Base-by-base conservation (phyloP, 2,888 invertebrate genomes). In the Synergus japonicus region DNA sequence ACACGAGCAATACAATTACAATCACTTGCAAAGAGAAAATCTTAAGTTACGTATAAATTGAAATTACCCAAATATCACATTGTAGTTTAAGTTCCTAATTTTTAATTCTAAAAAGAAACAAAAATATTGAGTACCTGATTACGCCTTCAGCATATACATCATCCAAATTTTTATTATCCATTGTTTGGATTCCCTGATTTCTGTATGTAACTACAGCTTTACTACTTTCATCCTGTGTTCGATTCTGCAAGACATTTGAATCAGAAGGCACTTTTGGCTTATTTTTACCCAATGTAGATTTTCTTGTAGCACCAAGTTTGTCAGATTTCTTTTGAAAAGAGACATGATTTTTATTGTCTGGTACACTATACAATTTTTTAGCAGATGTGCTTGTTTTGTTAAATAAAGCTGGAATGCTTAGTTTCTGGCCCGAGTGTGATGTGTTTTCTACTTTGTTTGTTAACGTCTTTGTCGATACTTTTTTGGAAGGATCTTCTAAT, bases 141-240 rank as follows among this genome's bases (percentile, higher is more conserved):
- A 85, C 79, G 58, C 91, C 91, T 77, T 90, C 89, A n/a, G 85
- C 84, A 81, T 89, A 91, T 29, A 90, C 77, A 65, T 82, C 83
- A 43, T 88, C 83, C 7, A 90, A 84, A 65, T 90, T 85, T 29
- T 86, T 84, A 2, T 86, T 76, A 77, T 90, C 88, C 77, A 92
- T 80, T 9, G 92, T 92, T 83, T 92, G 92, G 80, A 90, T 89
- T 44, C 89, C 89, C 83, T 89, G 89, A 85, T 82, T 90, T 79
- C 84, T 89, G 64, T 84, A 87, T 58, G 81, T 86, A 3, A 80
- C 49, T 76, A 79, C 73, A 63, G 76, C 73, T 43, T 43, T 76
- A 22, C 79, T 77, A 8, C 77, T 60, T 12, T 46, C 66, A 15
- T 64, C 58, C 60, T 81, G 78, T 4, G 58, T 43, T 15, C 79